A percentile compares a stretch with the other conserved stretches of the same genome.
Conservation (phyloP, 1,140 invertebrate species). For the Diuraphis noxia region DNA sequence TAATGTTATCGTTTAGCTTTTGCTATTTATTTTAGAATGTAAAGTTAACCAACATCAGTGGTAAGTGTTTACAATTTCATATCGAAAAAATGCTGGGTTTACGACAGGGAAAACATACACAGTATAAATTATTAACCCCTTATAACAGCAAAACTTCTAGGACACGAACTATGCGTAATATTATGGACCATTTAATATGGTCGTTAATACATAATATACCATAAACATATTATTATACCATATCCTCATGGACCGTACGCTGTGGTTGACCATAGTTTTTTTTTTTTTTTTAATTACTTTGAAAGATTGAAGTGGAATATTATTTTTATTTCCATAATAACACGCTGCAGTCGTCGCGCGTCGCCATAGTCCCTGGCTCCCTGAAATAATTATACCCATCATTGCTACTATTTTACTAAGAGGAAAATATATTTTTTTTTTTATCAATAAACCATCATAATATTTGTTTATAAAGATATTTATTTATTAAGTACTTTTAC, state of each 20-base stretch:
- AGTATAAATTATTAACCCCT: background rate
- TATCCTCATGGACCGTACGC: background rate
- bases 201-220: background rate
- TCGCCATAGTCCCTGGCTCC: no score
- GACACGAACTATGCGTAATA: background rate
- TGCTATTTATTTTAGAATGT: background rate
- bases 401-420: background rate
- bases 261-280: background rate
- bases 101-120: background rate
- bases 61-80: background rate
- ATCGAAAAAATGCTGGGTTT: background rate
- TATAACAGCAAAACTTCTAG: background rate
- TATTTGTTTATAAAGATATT: slow-evolving; percentile 2
- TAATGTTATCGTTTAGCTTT: background rate
- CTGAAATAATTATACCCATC: background rate
- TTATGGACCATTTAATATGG: background rate
- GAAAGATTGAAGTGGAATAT: background rate
- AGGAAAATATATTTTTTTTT: background rate
- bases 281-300: background rate
- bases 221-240: background rate
- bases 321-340: background rate
- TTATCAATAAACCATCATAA: background rate
- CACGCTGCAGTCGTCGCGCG: background rate
- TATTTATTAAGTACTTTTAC: background rate
- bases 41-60: background rate